Base-by-base conservation (phyloP, 2,888 invertebrate genomes). In the Cheilosia soror region DNA sequence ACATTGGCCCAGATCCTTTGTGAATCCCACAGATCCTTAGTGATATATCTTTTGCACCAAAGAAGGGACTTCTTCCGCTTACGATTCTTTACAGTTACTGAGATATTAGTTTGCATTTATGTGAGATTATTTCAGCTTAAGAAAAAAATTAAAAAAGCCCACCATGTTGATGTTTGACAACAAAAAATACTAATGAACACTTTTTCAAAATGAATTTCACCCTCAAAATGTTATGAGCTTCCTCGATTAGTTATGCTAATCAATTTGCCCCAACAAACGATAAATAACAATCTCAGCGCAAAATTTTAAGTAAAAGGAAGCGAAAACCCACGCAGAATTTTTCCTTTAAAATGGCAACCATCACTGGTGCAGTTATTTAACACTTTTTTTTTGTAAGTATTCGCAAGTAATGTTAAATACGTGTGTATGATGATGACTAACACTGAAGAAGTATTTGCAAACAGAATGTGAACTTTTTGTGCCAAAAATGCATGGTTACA, bases 181-280 rank as follows among this genome's bases (percentile, higher is more conserved):
- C 31, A 3, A 57, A 58, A 20, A 40, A 7, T 58, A 76, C 42
- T 44, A 55, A 77, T 62, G 20, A 55, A 44, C n/a, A 31, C 9
- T 62, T 11, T 65, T 57, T 81, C 44, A 6, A 57, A 44, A 62
- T 72, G 55, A 72, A 78, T 53, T 72, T 40, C 42, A 40, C 42
- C 60, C 53, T 83, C 57, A 72, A 55, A 82, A 73, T 63, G 62
- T 83, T 62, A 68, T 83, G 73, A 72, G 69, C 58, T 69, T 72
- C 60, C 11, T 44, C 77, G 40, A 82, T 82, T 82, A 82, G 82
- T 82, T 82, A 71, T 72, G 82, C 60, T 82, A 77, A 82, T 82
- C 82, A 82, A 71, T 66, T 72, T 42, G 40, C n/a, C 42, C 63
- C 40, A 31, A n/a, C 33, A 20, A 76, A 71, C 71, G 71, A 77